phyloP scores from a whole-genome alignment of 2,113 vertebrate species.

The Micronycteris hirsuta region DNA sequence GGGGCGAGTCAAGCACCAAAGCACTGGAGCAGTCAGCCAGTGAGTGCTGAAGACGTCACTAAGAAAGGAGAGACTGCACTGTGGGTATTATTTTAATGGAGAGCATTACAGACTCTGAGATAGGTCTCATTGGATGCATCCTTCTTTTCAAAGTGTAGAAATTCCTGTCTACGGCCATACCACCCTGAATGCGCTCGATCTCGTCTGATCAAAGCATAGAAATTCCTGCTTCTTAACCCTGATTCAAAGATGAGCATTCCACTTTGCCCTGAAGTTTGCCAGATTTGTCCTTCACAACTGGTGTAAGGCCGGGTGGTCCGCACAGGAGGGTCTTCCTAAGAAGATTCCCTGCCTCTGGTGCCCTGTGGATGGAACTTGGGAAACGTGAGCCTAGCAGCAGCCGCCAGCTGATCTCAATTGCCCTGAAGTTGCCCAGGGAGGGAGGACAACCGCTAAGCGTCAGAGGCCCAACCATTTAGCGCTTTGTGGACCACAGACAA shows the following conservation, averaged over 20 bases:
- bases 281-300: not conserved
- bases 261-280: not conserved
- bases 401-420: slow-evolving; percentile 19
- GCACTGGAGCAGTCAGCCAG: not conserved
- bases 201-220: not conserved
- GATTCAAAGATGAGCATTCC: slow-evolving; percentile 2
- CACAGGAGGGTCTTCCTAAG: not conserved
- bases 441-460: slow-evolving; percentile 19
- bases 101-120: not conserved
- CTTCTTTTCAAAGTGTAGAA: not conserved
- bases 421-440: not conserved
- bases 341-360: not conserved
- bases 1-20: too few species aligned
- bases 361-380: not conserved
- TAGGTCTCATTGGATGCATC: not conserved
- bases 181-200: too few species aligned
- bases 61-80: not conserved
- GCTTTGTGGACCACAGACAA: slow-evolving; percentile 61
- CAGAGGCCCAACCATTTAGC: slow-evolving; percentile 52
- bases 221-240: not conserved
- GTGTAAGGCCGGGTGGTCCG: not conserved
- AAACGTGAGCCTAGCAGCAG: not conserved
- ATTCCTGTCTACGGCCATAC: too few species aligned
- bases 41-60: not conserved
- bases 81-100: not conserved